Evolutionary conservation across 2,797 vertebrate species (phyloP).

Genomic region (Pithecia hirsuta): DNA sequence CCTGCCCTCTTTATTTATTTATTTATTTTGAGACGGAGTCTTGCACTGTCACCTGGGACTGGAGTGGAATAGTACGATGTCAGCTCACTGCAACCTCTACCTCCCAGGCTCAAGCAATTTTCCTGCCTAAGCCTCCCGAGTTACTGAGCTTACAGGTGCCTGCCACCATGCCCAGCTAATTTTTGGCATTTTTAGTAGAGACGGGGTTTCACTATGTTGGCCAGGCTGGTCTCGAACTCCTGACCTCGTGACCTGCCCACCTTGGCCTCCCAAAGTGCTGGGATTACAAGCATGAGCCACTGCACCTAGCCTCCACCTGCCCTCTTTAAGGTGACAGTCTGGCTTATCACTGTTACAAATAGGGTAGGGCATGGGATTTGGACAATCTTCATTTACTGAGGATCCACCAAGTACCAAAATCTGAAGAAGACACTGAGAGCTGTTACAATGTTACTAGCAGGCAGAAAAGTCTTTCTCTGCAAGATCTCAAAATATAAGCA

Average conservation of each 20-base stretch:
- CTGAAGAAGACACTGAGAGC: not conserved
- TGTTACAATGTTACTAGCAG: not conserved
- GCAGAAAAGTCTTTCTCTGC: not conserved
- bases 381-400: not conserved
- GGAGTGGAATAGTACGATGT: not conserved
- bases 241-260: not conserved
- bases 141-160: not conserved
- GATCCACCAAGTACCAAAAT: not conserved
- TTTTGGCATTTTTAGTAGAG: not conserved
- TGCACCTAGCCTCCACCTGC: accelerated
- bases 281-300: not conserved
- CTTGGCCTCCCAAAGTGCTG: not conserved
- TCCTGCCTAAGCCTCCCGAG: not conserved
- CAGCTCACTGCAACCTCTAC: not conserved
- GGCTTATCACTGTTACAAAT: not conserved
- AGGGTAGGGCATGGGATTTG: not conserved
- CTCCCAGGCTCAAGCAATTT: not conserved
- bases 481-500: not conserved
- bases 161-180: not conserved
- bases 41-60: not conserved
- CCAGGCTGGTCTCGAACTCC: not conserved
- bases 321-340: not conserved
- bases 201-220: not conserved
- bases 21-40: not conserved
- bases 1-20: not conserved